Evolutionary conservation across 2,888 invertebrate species (phyloP), one percentile per base, ranked within the genome.

Genomic region (Thera britannica): DNA sequence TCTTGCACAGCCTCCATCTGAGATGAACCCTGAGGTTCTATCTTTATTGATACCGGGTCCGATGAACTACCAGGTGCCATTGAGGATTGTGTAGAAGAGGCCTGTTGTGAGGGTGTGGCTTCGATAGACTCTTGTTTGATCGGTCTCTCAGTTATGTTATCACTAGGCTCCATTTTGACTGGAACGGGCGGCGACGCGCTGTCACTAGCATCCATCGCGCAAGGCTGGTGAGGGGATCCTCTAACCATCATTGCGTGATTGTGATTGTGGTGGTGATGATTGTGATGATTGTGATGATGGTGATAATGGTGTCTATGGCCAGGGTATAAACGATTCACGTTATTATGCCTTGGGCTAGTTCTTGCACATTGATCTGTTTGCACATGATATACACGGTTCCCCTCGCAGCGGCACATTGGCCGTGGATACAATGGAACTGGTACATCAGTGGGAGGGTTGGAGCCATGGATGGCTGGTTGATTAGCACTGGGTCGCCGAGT

Each of bases 121-220:
- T 66, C 70, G 1, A 46, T 71, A 36, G 46, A 3, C 76, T 90
- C 90, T 63, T 84, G 83, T 77, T 91, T 92, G 3, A 91, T 79
- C 66, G 74, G 75, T 34, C 79, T 60, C 35, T 72, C 75, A 58
- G 80, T 82, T 23, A 72, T 68, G 38, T 23, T 46, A 23, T 65
- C 65, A 38, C 41, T 79, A 6, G 88, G 88, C 70, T 92, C 92
- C 58, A 85, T 83, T 77, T 93, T 92, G 5, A 92, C 81, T 71
- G 82, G 82, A 41, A 46, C 23, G 0, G 56, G 44, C 9, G 61
- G 23, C n/a, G 70, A 36, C 38, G 57, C 2, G n/a, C 68, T 80
- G 62, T 72, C 73, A 48, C 75, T 64, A 67, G 67, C 36, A 12
- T 73, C 79, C 52, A 80, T 82, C 38, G 76, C 66, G 72, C 77